phyloP scores from a whole-genome alignment of 2,888 invertebrate species.

The Diarsia rubi region DNA sequence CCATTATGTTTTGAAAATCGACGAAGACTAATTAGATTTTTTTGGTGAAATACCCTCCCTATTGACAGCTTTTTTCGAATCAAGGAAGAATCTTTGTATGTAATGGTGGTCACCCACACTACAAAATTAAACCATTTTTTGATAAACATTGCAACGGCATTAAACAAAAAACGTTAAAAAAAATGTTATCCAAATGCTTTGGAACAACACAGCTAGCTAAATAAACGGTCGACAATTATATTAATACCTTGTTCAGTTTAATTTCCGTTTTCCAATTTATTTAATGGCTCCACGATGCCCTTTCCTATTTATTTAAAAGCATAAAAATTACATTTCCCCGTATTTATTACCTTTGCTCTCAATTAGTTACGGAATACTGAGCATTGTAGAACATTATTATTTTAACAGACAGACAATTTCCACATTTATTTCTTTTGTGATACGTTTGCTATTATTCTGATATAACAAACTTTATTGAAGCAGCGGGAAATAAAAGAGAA shows the following conservation, averaged over 20 bases:
- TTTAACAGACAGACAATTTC: conserved; percentile 13
- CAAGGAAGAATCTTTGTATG: too few relatives aligned
- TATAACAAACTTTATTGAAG: neutral
- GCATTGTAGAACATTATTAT: conserved; percentile 17
- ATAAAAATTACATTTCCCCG: conserved; percentile 55
- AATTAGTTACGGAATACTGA: conserved; percentile 43
- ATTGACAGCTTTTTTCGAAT: too few relatives aligned
- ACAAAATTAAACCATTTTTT: neutral
- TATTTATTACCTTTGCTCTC: conserved; percentile 49
- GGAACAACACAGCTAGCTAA: conserved; percentile 22
- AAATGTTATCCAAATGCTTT: conserved; percentile 46
- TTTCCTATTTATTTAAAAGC: conserved; percentile 62
- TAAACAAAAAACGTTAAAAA: conserved; percentile 20
- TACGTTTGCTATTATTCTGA: neutral
- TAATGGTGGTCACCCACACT: neutral
- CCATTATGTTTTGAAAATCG: too few relatives aligned
- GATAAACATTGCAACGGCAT: neutral
- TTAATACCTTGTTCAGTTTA: conserved; percentile 61
- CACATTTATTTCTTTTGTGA: neutral
- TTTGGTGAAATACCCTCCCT: too few relatives aligned
- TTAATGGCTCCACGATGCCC: conserved; percentile 53
- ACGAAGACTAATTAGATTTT: too few relatives aligned
- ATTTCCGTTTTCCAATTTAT: conserved; percentile 64
- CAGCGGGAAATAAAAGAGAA: too few relatives aligned
- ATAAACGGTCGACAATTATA: conserved; percentile 59